Percentiles rank a stretch among this genome's conserved stretches.
Conservation (phyloP, 2,797 vertebrate species). For the Diplodus sargus region DNA sequence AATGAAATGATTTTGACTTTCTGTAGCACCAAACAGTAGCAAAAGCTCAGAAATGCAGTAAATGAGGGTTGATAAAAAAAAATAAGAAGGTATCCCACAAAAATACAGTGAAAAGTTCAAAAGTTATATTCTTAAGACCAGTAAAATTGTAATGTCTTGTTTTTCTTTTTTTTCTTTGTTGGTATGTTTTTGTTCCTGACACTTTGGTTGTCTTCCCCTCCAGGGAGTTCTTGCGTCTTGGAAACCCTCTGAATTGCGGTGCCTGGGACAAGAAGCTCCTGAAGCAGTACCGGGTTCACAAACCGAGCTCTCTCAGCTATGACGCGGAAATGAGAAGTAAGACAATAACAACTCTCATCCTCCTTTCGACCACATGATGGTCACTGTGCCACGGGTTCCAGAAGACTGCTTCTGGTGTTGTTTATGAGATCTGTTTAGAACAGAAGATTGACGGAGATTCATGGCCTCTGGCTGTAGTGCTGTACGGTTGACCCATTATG, state of each 20-base stretch:
- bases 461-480: background rate
- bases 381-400: background rate
- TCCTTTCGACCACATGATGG: background rate
- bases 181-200: background rate
- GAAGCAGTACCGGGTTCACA: constrained; percentile 96
- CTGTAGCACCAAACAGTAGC: background rate
- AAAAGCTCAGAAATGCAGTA: background rate
- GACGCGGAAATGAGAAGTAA: constrained; percentile 97
- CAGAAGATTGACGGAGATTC: background rate
- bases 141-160: background rate
- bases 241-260: constrained; percentile 97
- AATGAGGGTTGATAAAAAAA: background rate
- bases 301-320: constrained; percentile 95
- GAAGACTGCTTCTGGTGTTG: background rate
- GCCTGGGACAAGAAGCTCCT: constrained; percentile 98
- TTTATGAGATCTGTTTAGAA: background rate
- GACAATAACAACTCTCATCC: constrained; percentile 41
- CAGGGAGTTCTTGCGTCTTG: constrained; percentile 97
- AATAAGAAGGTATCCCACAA: background rate
- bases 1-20: background rate
- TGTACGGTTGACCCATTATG: no score
- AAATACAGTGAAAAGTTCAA: background rate
- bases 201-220: constrained; percentile 29
- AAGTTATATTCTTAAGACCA: background rate
- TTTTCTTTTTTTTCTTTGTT: background rate